Evolutionary conservation across 2,797 vertebrate genomes (phyloP), one percentile per base, ranked within the genome.

Genomic region (Notolabrus celidotus): DNA sequence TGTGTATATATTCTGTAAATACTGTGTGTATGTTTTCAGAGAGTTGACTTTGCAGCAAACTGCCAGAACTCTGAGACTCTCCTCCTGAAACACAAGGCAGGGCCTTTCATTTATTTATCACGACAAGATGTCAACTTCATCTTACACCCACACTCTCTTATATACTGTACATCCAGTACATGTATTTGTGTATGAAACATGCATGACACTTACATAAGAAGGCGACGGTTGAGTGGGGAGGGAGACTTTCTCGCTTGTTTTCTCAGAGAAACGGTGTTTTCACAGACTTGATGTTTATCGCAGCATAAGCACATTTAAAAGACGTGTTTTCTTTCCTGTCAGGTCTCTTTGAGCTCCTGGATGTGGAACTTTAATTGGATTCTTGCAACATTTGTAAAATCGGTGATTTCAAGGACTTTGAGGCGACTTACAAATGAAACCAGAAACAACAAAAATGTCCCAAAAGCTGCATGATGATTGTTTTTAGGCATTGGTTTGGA

Each of bases 71-170:
- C 74, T 77, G 47, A 74, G 80, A 84, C 61, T 85, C 77, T 79
- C 54, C 41, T 74, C 67, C 77, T 79, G 60, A 79, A 86, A 80
- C 81, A 86, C 76, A 65, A 88, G 83, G 82, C 82, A 64, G 70
- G 56, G 80, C 80, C 77, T 84, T 92, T 93, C 60, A 91, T 90
- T 92, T 90, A 92, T 93, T 90, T 67, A 90, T 86, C 80, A 81
- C 64, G 63, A 79, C 88, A 88, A 43, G 49, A 86, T 77, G 85
- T 89, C 86, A 64, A 42, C 77, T 77, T 77, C 70, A 85, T 83
- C 85, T 81, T 79, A 65, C 88, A 34, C 80, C 77, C 84, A 79
- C 86, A 38, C 54, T 61, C 66, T 77, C 54, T 3, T 73, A 67
- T 68, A 75, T 52, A 34, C 79, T 68, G 64, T 80, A 68, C 83